Conservation (phyloP, 2,888 invertebrate genomes). For the Merodon equestris region DNA sequence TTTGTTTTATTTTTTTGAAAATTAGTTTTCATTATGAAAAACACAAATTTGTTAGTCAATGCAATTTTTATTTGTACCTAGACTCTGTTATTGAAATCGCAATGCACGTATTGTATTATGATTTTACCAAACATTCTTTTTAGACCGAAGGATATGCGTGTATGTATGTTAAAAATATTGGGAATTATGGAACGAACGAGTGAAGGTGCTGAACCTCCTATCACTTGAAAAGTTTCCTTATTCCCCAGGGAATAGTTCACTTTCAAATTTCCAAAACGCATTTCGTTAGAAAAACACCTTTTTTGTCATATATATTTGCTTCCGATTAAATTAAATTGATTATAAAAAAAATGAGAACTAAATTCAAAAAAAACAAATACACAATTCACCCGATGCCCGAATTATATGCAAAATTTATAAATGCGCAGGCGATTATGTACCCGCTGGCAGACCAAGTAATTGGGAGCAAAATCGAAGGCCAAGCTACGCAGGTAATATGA, state of each 20-base stretch:
- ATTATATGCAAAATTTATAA: constrained; percentile 43
- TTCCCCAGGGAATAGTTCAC: not conserved
- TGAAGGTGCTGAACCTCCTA: too few relatives aligned
- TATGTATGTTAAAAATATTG: too few relatives aligned
- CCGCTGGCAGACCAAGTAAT: constrained; percentile 92
- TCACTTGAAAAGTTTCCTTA: too few relatives aligned
- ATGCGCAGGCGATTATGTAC: constrained; percentile 79
- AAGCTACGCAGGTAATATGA: constrained; percentile 84
- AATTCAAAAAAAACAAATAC: constrained; percentile 21
- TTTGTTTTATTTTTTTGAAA: constrained; percentile 6
- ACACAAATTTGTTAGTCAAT: constrained; percentile 37
- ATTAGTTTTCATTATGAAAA: constrained; percentile 1
- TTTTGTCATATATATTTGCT: constrained; percentile 33
- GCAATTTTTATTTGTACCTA: constrained; percentile 4
- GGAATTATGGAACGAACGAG: too few relatives aligned
- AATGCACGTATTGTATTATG: constrained; percentile 27
- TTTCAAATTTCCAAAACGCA: not conserved
- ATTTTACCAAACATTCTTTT: too few relatives aligned
- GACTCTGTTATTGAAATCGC: not conserved
- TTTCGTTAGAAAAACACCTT: too few relatives aligned
- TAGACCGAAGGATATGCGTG: too few relatives aligned
- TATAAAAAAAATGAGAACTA: constrained; percentile 16
- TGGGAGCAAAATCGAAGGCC: constrained; percentile 87
- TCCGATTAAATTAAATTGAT: constrained; percentile 32
- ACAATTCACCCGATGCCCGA: constrained; percentile 30